These are phyloP conservation scores for Eurystomus gularis DNA, from an alignment of 2,113 vertebrate species.

Conservation along the genomic window DNA sequence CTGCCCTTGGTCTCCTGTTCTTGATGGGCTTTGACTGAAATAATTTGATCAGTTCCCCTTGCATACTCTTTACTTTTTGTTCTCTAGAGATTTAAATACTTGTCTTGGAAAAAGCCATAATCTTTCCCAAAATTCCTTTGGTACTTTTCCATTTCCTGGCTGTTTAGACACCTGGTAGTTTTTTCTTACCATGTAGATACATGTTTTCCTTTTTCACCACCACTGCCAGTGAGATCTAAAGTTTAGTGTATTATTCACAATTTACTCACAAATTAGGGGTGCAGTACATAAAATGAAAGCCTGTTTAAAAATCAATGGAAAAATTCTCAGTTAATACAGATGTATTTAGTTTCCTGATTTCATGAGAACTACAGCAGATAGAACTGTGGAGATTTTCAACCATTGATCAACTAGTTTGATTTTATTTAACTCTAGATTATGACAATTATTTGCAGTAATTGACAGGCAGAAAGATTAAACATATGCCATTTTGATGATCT, in stretches of 20 bases:
- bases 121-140: not conserved
- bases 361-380: not conserved
- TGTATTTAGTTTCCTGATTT: not conserved
- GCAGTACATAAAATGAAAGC: not conserved
- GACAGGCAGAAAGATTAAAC: not conserved
- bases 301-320: not conserved
- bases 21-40: not conserved
- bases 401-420: not conserved
- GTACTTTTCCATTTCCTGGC: not conserved
- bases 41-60: not conserved
- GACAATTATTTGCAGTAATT: not conserved
- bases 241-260: not conserved
- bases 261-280: not conserved
- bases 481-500: not conserved
- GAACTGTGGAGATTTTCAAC: not conserved
- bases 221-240: not conserved
- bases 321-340: not conserved
- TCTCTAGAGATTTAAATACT: not conserved
- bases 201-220: not conserved
- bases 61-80: not conserved
- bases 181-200: not conserved
- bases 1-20: not conserved
- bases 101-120: not conserved
- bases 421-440: not conserved
- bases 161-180: not conserved